phyloP scores from a whole-genome alignment of 2,888 invertebrate species.

The Vandiemenella viatica region DNA sequence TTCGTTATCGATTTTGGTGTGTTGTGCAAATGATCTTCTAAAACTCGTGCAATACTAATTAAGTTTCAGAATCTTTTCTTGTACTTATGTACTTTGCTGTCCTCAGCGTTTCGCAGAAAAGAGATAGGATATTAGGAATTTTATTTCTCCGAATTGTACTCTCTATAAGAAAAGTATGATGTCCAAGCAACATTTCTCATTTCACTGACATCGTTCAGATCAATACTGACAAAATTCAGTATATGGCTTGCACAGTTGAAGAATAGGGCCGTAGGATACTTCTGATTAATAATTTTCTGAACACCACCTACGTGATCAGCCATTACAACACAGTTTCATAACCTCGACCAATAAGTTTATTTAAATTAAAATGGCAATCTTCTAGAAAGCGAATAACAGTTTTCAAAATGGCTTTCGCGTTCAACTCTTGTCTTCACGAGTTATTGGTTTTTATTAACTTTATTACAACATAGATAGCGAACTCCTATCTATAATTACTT shows the following conservation, averaged over 20 bases:
- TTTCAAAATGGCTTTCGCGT: too few relatives aligned
- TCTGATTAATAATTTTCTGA: too few relatives aligned
- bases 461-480: too few relatives aligned
- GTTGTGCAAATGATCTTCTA: background rate
- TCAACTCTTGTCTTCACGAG: too few relatives aligned
- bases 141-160: background rate
- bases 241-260: conserved; percentile 18
- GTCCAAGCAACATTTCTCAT: conserved; percentile 9
- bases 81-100: conserved; percentile 2
- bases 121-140: background rate
- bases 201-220: conserved; percentile 18
- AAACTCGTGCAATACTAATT: background rate
- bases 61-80: conserved; percentile 2
- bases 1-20: background rate
- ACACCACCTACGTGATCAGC: too few relatives aligned
- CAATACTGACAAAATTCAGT: conserved; percentile 19
- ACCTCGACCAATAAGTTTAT: too few relatives aligned
- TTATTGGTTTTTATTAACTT: too few relatives aligned
- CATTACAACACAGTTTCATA: conserved; percentile 19
- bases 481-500: too few relatives aligned
- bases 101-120: background rate
- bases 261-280: conserved; percentile 11
- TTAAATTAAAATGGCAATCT: too few relatives aligned
- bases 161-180: conserved; percentile 2
- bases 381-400: too few relatives aligned